A percentile compares a stretch with the other conserved stretches of the same genome.
These are phyloP conservation scores for Actinia tenebrosa DNA, from an alignment of 64 coral and sea anemone species.

Conservation along the genomic window DNA sequence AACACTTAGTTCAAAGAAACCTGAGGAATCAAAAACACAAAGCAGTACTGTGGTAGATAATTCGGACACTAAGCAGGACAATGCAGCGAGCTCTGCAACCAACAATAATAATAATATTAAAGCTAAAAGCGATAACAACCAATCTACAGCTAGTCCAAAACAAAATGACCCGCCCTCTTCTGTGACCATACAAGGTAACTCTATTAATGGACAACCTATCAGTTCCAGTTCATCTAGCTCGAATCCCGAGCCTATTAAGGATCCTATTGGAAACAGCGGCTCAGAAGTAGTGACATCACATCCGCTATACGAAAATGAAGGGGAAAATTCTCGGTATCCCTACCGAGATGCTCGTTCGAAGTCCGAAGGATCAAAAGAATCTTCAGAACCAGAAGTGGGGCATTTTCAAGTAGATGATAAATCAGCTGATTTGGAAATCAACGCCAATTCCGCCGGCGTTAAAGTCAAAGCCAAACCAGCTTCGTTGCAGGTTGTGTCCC, in stretches of 20 bases:
- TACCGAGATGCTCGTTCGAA: conserved; percentile 1
- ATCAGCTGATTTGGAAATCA: conserved; percentile 94
- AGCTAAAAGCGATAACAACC: not conserved
- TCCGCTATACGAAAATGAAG: not conserved
- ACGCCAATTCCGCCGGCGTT: conserved; percentile 91
- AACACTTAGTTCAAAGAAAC: not conserved
- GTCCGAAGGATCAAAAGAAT: not conserved
- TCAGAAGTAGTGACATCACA: conserved; percentile 80
- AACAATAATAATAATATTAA: not conserved
- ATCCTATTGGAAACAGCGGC: conserved; percentile 72
- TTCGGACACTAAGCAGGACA: not conserved
- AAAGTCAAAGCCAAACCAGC: conserved; percentile 98
- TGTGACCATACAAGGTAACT: conserved; percentile 19
- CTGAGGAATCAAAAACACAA: not conserved
- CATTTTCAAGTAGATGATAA: conserved; percentile 99
- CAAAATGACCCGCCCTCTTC: not conserved
- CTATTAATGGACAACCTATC: conserved; percentile 15
- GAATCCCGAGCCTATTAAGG: conserved; percentile 37
- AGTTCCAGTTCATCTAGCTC: not conserved
- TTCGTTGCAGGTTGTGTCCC: conserved; percentile 93
- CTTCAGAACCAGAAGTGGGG: conserved; percentile 21
- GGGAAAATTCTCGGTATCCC: not conserved
- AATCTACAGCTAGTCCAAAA: not conserved
- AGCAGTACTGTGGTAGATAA: not conserved
- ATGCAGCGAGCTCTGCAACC: not conserved